phyloP scores from a whole-genome alignment of 2,797 vertebrate species.

The Aplochiton taeniatus region DNA sequence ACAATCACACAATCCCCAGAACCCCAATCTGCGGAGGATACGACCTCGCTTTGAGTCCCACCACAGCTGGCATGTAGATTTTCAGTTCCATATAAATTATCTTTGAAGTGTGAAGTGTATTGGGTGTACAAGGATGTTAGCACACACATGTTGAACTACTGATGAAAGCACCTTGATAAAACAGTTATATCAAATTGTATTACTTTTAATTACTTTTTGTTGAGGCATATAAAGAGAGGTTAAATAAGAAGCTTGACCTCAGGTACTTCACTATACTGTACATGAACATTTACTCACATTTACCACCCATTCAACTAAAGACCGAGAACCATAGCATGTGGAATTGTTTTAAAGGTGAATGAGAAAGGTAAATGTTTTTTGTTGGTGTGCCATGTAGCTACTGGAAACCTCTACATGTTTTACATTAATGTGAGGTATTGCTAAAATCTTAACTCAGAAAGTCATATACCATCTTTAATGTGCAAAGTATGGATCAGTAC shows the following conservation, averaged over 20 bases:
- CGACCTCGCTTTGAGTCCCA: slow-evolving; percentile 21
- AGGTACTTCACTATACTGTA: slow-evolving; percentile 72
- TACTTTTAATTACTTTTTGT: slow-evolving; percentile 11
- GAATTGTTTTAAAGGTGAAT: slow-evolving; percentile 30
- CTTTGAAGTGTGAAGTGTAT: not conserved
- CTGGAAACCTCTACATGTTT: no score
- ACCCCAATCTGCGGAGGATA: slow-evolving; percentile 43
- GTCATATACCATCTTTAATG: slow-evolving; percentile 28
- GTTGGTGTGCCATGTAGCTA: no score
- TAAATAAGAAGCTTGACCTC: slow-evolving; percentile 61
- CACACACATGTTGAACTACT: slow-evolving; percentile 41
- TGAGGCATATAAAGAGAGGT: slow-evolving; percentile 21
- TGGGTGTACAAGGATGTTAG: slow-evolving; percentile 27
- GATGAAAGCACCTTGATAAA: slow-evolving; percentile 65
- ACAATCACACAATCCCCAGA: slow-evolving; percentile 31
- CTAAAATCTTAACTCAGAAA: slow-evolving; percentile 11
- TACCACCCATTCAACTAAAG: slow-evolving; percentile 32
- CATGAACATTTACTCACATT: slow-evolving; percentile 42
- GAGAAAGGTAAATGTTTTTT: slow-evolving; percentile 31
- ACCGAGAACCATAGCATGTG: not conserved
- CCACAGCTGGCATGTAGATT: no score
- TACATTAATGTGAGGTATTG: not conserved
- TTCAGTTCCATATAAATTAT: no score
- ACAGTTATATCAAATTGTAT: slow-evolving; percentile 53
- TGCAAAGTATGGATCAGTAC: slow-evolving; percentile 35